These are phyloP conservation scores for Meriones unguiculatus DNA, from an alignment of 2,113 vertebrate genomes.

Conservation along the genomic window DNA sequence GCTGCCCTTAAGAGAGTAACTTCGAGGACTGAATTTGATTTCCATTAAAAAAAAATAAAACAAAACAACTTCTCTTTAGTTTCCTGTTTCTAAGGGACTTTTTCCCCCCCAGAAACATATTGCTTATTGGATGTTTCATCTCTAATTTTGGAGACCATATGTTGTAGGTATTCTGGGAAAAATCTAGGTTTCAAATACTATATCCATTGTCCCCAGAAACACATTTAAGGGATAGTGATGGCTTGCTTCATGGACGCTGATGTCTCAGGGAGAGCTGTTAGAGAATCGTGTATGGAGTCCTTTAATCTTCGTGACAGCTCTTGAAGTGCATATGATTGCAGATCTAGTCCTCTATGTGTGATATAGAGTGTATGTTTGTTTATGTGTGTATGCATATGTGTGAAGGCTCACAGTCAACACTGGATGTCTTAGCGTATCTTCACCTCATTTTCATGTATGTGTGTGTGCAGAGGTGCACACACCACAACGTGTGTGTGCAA, in stretches of 20 bases:
- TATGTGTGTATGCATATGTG: neutral
- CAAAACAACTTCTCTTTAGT: neutral
- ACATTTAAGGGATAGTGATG: too few relatives aligned
- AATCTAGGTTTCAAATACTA: neutral
- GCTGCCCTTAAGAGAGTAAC: neutral
- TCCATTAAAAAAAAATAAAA: neutral
- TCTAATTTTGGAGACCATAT: conserved; percentile 70
- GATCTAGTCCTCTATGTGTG: neutral
- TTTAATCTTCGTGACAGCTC: neutral
- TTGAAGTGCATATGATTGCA: fast-evolving
- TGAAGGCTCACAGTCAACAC: neutral
- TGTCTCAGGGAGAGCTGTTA: too few relatives aligned
- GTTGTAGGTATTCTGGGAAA: conserved; percentile 55
- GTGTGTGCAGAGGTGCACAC: neutral
- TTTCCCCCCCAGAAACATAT: conserved; percentile 36
- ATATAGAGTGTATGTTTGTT: neutral
- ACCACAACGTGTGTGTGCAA: neutral
- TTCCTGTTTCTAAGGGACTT: conserved; percentile 66
- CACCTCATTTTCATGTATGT: neutral
- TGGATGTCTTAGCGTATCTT: neutral
- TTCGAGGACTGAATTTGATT: conserved; percentile 1
- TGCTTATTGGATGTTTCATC: neutral
- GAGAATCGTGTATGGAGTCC: neutral
- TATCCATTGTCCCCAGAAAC: neutral
- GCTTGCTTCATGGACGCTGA: neutral